Conservation (phyloP, 2,888 invertebrate species). For the Actias luna region DNA sequence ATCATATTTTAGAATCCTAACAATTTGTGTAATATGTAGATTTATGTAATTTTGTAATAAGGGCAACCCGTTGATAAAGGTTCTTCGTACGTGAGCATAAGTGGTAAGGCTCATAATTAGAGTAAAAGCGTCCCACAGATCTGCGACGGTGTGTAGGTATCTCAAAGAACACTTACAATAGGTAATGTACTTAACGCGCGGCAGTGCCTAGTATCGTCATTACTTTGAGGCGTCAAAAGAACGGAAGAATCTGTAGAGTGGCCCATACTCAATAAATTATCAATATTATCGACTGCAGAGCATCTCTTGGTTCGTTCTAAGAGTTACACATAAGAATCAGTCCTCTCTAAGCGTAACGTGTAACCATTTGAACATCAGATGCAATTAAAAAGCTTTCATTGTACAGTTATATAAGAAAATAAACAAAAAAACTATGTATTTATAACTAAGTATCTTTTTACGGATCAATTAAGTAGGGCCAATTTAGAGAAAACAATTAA, state of each 20-base stretch:
- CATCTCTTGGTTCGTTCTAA: too few relatives aligned
- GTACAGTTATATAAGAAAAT: too few relatives aligned
- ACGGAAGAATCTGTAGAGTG: constrained; percentile 45
- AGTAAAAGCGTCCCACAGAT: constrained; percentile 68
- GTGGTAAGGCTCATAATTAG: constrained; percentile 68
- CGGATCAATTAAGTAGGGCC: too few relatives aligned
- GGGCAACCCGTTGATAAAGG: constrained; percentile 15
- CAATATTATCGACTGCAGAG: too few relatives aligned
- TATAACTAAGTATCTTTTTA: too few relatives aligned
- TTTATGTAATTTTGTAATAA: constrained; percentile 12
- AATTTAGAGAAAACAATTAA: too few relatives aligned
- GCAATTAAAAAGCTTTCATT: too few relatives aligned
- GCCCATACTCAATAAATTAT: constrained; percentile 20
- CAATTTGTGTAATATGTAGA: constrained; percentile 17
- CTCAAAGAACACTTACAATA: constrained; percentile 78
- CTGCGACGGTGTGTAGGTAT: constrained; percentile 57
- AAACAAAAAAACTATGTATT: too few relatives aligned
- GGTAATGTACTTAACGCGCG: constrained; percentile 77
- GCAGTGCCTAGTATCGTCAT: constrained; percentile 70
- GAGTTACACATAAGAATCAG: too few relatives aligned
- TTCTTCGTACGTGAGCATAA: constrained; percentile 35
- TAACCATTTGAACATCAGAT: too few relatives aligned
- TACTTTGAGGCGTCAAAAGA: constrained; percentile 63
- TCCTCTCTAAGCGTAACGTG: too few relatives aligned
- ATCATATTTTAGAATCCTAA: neutral